A percentile compares a stretch with the other conserved stretches of the same genome.
Conservation (phyloP, 2,888 invertebrate genomes). For the Mactromeris polynyma region DNA sequence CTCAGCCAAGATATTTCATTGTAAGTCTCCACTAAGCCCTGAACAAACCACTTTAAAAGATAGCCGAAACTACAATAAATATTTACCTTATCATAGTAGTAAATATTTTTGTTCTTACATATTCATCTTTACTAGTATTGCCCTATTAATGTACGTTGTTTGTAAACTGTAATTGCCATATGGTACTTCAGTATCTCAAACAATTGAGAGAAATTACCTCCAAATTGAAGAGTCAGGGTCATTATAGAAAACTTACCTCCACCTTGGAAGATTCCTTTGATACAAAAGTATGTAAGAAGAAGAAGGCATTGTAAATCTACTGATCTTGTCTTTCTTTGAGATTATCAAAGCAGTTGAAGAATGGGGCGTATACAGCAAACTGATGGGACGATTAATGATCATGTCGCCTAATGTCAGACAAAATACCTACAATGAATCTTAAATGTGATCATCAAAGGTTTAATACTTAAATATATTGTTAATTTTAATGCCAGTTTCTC, state of each 20-base stretch:
- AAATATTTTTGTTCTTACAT: conserved; percentile 51
- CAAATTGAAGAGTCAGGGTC: conserved; percentile 5
- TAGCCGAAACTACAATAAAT: conserved; percentile 33
- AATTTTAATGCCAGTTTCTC: background rate
- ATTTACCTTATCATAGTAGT: conserved; percentile 48
- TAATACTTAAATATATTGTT: background rate
- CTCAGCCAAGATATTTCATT: background rate
- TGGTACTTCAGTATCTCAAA: conserved; percentile 37
- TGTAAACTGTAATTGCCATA: conserved; percentile 40
- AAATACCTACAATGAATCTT: background rate
- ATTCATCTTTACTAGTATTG: conserved; percentile 23
- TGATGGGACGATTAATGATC: background rate
- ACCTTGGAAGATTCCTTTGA: conserved; percentile 17
- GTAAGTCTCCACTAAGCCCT: conserved; percentile 24
- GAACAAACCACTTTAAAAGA: conserved; percentile 30
- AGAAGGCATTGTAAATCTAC: background rate
- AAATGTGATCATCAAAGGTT: background rate
- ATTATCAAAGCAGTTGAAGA: background rate
- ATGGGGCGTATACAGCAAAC: background rate
- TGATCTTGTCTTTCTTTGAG: background rate
- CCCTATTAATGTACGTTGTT: conserved; percentile 20
- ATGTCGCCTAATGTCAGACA: background rate
- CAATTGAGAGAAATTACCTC: conserved; percentile 30
- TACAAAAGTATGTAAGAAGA: background rate
- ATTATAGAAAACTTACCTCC: conserved; percentile 4